Percentiles rank a stretch among this genome's conserved stretches.
Conservation (phyloP, 92 coral and sea anemone species). For the Zoanthus gigantus region DNA sequence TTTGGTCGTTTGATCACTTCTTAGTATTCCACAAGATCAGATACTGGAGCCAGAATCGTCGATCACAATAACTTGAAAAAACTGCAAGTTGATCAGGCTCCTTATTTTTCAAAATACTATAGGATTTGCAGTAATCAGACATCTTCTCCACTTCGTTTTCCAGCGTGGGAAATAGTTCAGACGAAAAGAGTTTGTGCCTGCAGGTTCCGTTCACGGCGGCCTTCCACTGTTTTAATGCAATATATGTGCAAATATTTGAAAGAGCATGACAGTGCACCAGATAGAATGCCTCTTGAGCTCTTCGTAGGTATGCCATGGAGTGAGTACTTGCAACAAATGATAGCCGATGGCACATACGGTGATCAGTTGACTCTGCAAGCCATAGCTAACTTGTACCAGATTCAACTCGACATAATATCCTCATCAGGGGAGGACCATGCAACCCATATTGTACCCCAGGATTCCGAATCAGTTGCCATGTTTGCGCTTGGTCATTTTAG, state of each 20-base stretch:
- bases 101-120: too few species aligned
- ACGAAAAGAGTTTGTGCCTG: too few species aligned
- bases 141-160: too few species aligned
- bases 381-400: neutral
- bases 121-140: too few species aligned
- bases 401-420: neutral
- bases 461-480: slow-evolving; percentile 39
- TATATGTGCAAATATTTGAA: slow-evolving; percentile 21
- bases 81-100: too few species aligned
- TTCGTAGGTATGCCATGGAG: slow-evolving; percentile 31
- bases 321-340: slow-evolving; percentile 28
- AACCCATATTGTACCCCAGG: slow-evolving; percentile 39
- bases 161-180: too few species aligned
- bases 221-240: too few species aligned
- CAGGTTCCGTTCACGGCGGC: too few species aligned
- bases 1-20: too few species aligned
- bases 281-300: slow-evolving; percentile 40
- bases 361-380: slow-evolving; percentile 44
- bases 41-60: too few species aligned
- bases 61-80: too few species aligned
- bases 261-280: slow-evolving; percentile 11
- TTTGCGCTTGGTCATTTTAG: slow-evolving; percentile 32
- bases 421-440: slow-evolving; percentile 8
- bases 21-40: too few species aligned
- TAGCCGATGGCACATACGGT: slow-evolving; percentile 36